Conservation (phyloP, 2,797 vertebrate species). For the Neosilurus mollespiculum region DNA sequence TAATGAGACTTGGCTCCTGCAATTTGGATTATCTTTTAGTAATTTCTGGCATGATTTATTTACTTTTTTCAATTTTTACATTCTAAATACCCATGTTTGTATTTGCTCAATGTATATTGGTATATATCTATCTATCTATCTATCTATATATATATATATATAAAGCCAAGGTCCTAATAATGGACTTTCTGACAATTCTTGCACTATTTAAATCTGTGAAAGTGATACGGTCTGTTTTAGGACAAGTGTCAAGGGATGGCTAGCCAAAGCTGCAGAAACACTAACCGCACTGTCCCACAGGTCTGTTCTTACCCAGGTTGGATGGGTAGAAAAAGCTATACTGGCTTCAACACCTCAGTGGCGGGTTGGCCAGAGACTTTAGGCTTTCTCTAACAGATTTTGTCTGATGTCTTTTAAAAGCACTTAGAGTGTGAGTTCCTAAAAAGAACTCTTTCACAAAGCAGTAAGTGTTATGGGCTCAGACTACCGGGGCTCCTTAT, state of each 20-base stretch:
- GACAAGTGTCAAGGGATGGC: conserved; percentile 30
- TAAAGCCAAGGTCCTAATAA: not conserved
- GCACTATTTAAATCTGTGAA: not conserved
- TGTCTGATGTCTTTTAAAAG: conserved; percentile 36
- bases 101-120: not conserved
- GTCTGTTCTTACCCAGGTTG: conserved; percentile 30
- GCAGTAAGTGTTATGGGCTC: conserved; percentile 51
- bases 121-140: too few relatives aligned
- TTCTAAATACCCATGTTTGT: not conserved
- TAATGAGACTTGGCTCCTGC: conserved; percentile 44
- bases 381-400: conserved; percentile 28
- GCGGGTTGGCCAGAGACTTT: conserved; percentile 17
- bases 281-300: conserved; percentile 40
- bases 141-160: too few relatives aligned
- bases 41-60: not conserved
- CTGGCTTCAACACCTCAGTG: conserved; percentile 8
- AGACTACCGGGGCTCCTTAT: conserved; percentile 46
- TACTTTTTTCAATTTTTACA: not conserved
- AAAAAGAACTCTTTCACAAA: conserved; percentile 41
- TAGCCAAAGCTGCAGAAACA: conserved; percentile 30
- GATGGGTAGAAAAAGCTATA: conserved; percentile 17
- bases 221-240: conserved; percentile 36
- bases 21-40: conserved; percentile 45
- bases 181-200: conserved; percentile 7
- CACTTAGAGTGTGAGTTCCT: conserved; percentile 39